Conservation (phyloP, 2,888 invertebrate genomes). For the Nematopogon swammerdamellus region DNA sequence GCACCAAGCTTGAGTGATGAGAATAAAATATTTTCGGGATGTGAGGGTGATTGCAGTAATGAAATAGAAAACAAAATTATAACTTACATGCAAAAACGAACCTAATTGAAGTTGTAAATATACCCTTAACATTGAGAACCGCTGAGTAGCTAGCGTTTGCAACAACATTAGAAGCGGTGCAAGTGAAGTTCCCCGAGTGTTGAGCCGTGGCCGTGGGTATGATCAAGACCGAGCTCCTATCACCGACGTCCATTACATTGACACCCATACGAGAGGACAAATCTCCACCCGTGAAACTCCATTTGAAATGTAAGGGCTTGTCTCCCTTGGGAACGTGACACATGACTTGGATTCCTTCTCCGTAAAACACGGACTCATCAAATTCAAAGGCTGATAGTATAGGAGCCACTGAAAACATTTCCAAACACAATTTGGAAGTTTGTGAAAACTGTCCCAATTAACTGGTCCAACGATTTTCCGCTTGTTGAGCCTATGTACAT, state of each 20-base stretch:
- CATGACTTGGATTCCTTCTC: constrained; percentile 56
- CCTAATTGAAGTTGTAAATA: background rate
- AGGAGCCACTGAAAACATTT: constrained; percentile 56
- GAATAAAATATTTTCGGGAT: constrained; percentile 43
- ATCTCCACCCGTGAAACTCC: constrained; percentile 67
- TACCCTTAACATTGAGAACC: constrained; percentile 64
- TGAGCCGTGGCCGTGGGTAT: constrained; percentile 68
- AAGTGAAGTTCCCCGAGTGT: constrained; percentile 68
- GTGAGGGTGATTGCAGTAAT: constrained; percentile 15
- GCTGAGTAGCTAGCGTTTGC: constrained; percentile 59
- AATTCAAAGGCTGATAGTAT: constrained; percentile 59
- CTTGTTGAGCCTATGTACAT: too few relatives aligned
- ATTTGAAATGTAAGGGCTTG: constrained; percentile 68
- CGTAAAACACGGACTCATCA: constrained; percentile 53
- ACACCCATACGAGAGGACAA: constrained; percentile 56
- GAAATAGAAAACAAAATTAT: background rate
- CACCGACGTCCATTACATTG: constrained; percentile 62
- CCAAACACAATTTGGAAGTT: too few relatives aligned
- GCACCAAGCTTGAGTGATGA: constrained; percentile 57
- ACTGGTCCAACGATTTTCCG: background rate
- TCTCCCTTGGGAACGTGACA: constrained; percentile 67
- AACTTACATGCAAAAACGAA: background rate
- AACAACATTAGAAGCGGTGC: constrained; percentile 61
- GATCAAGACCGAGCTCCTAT: constrained; percentile 63
- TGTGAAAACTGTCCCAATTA: constrained; percentile 1